Conservation (phyloP, 2,113 vertebrate species). For the Neolamprologus falcicula region DNA sequence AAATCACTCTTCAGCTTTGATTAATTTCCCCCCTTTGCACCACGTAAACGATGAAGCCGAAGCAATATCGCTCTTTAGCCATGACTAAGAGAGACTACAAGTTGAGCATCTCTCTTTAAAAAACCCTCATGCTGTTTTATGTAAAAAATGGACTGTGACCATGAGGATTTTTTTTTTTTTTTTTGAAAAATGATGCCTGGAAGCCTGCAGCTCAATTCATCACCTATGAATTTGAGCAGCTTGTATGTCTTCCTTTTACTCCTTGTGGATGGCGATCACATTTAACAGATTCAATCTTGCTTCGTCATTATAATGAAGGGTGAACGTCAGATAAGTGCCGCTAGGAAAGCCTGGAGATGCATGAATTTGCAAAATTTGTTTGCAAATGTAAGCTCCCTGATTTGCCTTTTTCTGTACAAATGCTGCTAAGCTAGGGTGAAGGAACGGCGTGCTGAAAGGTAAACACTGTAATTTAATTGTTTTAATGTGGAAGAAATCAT, state of each 20-base stretch:
- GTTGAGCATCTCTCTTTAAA: slow-evolving; percentile 58
- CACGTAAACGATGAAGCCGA: slow-evolving; percentile 63
- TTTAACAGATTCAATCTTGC: slow-evolving; percentile 1
- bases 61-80: slow-evolving; percentile 60
- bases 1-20: slow-evolving; percentile 71
- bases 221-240: slow-evolving; percentile 49
- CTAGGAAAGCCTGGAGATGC: not conserved
- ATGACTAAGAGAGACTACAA: slow-evolving; percentile 61
- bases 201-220: slow-evolving; percentile 36
- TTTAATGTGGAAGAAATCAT: not conserved
- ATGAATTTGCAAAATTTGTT: not conserved
- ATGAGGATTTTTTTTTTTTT: not conserved
- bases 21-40: slow-evolving; percentile 64
- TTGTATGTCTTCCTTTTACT: slow-evolving; percentile 32
- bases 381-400: not conserved
- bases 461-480: not conserved
- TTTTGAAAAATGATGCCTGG: slow-evolving; percentile 45
- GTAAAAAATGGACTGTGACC: slow-evolving; percentile 55
- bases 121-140: slow-evolving; percentile 51
- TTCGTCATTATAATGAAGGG: not conserved
- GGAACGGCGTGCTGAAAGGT: not conserved
- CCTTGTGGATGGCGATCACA: not conserved
- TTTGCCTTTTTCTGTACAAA: not conserved
- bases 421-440: not conserved
- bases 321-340: not conserved